phyloP scores from a whole-genome alignment of 2,888 invertebrate species.

The Oasisia sp. region DNA sequence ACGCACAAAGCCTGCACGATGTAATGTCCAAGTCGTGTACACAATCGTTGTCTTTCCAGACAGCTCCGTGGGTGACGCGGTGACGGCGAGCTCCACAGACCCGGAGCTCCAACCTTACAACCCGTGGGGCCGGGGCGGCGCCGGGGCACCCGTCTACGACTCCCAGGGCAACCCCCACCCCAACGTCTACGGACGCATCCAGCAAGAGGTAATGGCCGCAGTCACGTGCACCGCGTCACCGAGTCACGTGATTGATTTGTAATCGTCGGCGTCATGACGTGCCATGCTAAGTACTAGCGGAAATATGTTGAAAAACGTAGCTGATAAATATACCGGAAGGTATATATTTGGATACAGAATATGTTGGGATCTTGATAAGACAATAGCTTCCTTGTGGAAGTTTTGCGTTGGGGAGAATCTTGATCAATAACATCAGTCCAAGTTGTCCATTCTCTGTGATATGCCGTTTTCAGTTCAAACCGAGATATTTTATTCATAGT shows the following conservation, averaged over 20 bases:
- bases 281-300: neutral
- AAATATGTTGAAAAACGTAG: too few species aligned
- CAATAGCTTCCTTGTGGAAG: too few species aligned
- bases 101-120: slow-evolving; percentile 31
- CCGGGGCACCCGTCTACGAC: slow-evolving; percentile 50
- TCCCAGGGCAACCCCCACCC: slow-evolving; percentile 42
- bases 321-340: too few species aligned
- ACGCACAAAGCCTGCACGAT: too few species aligned
- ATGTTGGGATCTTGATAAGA: too few species aligned
- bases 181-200: slow-evolving; percentile 35
- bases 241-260: too few species aligned
- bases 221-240: neutral
- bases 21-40: neutral
- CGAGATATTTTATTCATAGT: neutral
- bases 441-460: neutral
- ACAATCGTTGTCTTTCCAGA: neutral
- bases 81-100: neutral
- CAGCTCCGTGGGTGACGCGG: neutral
- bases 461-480: neutral
- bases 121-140: slow-evolving; percentile 48
- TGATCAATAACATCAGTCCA: neutral
- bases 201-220: slow-evolving; percentile 26
- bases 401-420: too few species aligned
- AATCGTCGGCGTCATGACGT: neutral
- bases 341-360: too few species aligned